Base-by-base conservation (phyloP, 2,113 vertebrate genomes). In the Oriolus oriolus region DNA sequence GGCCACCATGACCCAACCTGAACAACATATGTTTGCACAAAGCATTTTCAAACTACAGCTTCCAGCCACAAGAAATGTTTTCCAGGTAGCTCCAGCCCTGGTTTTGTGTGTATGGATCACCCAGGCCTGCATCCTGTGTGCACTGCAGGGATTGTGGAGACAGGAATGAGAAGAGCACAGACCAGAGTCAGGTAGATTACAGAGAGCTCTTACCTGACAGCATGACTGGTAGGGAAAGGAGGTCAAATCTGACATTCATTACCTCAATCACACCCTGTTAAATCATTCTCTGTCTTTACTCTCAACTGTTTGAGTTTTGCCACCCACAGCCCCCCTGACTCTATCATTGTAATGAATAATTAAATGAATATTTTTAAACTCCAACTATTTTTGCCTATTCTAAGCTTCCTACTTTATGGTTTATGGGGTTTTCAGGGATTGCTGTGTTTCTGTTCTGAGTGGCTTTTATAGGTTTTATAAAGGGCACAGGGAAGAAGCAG, bases 311-410 rank as follows among this genome's bases (percentile, higher is more conserved):
- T 86, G 64, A n/a, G 69, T 93, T 93, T 84, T 87, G 64, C 61
- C 60, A 90, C 76, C 80, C 86, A 78, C 37, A 79, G 28, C 20
- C 16, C 18, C 42, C 13, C 53, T 37, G 68, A 86, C 64, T 86
- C 24, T 64, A 20, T 60, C 71, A 41, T 53, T 45, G 37, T 53
- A 81, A 79, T 68, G 90, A 90, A 89, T 81, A 89, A 92, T 80
- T 90, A 76, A 86, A 52, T 52, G 61, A 75, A 53, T 84, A 84
- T 73, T 90, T 93, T 90, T 37, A 56, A 88, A 53, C n/a, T 75
- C 53, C 35, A 84, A 49, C 14, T 68, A 73, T 82, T 84, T 64
- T 8, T 84, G 37, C 37, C 49, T 73, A 47, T 78, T 87, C 85
- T 64, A 89, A 68, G 5, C 59, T 88, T 90, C 66, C 33, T 65